Base-by-base conservation (phyloP, 2,888 invertebrate species). In the Xestia sexstrigata region DNA sequence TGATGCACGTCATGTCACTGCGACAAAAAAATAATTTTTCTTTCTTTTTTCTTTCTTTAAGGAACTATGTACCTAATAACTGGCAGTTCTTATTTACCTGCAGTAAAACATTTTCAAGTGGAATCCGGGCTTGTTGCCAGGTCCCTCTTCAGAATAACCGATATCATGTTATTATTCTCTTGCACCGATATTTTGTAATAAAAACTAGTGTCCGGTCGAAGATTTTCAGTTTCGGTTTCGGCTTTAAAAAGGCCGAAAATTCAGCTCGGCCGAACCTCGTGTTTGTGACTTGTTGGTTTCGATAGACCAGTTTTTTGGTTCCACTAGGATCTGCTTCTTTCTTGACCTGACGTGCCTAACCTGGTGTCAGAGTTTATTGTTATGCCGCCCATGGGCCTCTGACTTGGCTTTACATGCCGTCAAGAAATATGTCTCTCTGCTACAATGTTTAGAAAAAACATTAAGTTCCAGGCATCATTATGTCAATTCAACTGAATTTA, bases 71-170 rank as follows among this genome's bases (percentile, higher is more conserved):
- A 52, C 35, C n/a, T n/a, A 52, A 60, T 17, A 60, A 35, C 8
- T 15, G 2, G 30, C 23, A 67, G 26, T 13, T 47, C 13, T 60
- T 30, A 30, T 60, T 30, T 52, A 52, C 17, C 20, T 11, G 26
- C 5, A 55, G 15, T 62, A 63, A 55, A 69, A 20, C 6, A 45
- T 70, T 1, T 45, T 76, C 68, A 15, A 70, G n/a, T n/a, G n/a
- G 15, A 74, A 30, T 39, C 9, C 35, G 49, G 78, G 82, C 82
- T 70, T n/a, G 13, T 45, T 68, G 65, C 82, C 82, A 82, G 70
- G n/a, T 45, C 20, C 8, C 45, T 47, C 65, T 70, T 73, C 58
- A 82, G 65, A 69, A 71, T 76, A 70, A 83, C 80, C 60, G 52
- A 76, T 80, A 60, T n/a, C 67, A 71, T 74, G 65, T 55, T 74